Evolutionary conservation across 2,113 vertebrate species (phyloP).

Genomic region (Chlamydotis undulata): DNA sequence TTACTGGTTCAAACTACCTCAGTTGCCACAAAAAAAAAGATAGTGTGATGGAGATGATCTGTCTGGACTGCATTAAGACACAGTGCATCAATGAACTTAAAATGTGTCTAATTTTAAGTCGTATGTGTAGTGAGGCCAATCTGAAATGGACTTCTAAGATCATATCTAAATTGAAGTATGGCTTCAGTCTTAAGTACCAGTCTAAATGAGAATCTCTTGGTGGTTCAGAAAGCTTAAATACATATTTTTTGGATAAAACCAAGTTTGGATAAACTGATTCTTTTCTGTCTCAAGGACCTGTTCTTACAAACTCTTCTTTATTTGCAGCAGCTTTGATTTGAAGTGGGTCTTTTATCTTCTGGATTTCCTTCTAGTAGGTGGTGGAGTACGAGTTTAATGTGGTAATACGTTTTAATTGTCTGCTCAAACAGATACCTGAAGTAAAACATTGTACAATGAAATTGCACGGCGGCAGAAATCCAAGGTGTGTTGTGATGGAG

Average conservation of each 20-base stretch:
- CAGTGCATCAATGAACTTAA: neutral
- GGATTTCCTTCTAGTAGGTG: neutral
- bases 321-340: neutral
- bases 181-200: neutral
- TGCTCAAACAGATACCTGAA: neutral
- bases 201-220: neutral
- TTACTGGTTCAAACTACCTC: neutral
- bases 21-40: neutral
- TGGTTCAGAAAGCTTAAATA: neutral
- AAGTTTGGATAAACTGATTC: neutral
- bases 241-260: accelerated
- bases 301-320: neutral
- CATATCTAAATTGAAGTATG: neutral
- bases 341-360: neutral
- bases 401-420: slow-evolving; percentile 42
- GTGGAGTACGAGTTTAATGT: neutral
- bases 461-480: neutral
- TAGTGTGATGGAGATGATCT: neutral
- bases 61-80: neutral
- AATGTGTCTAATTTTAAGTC: neutral
- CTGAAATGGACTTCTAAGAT: neutral
- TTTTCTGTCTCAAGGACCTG: neutral
- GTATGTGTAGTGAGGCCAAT: neutral
- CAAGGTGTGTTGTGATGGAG: neutral
- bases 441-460: neutral